These are phyloP conservation scores for Rhizomys pruinosus DNA, from an alignment of 2,113 vertebrate genomes.

Conservation along the genomic window DNA sequence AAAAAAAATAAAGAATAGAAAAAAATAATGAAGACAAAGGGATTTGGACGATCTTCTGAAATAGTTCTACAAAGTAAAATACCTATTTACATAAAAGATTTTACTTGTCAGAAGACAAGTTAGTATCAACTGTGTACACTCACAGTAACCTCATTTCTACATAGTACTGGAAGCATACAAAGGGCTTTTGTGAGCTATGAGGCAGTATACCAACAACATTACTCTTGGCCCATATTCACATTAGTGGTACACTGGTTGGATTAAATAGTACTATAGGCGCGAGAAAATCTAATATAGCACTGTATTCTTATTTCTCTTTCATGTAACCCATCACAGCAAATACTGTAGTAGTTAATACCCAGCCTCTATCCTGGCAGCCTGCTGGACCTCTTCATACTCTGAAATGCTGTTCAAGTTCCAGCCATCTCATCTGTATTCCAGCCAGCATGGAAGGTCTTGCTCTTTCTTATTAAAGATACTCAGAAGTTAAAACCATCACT, in stretches of 20 bases:
- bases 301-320: neutral
- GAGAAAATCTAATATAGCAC: neutral
- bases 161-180: neutral
- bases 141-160: neutral
- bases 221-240: neutral
- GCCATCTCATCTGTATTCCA: neutral
- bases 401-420: slow-evolving; percentile 1
- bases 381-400: neutral
- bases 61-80: neutral
- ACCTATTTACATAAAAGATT: neutral
- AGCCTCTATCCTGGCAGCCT: neutral
- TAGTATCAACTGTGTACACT: neutral
- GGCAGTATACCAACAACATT: neutral
- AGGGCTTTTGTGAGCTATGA: neutral
- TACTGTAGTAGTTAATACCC: neutral
- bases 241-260: neutral
- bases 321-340: neutral
- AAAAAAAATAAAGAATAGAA: no score
- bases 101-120: neutral
- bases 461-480: neutral
- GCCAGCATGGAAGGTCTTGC: neutral
- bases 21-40: neutral
- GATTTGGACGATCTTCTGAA: neutral
- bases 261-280: neutral
- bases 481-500: neutral